phyloP scores from a whole-genome alignment of 2,888 invertebrate species.

The Chydorus sphaericus region DNA sequence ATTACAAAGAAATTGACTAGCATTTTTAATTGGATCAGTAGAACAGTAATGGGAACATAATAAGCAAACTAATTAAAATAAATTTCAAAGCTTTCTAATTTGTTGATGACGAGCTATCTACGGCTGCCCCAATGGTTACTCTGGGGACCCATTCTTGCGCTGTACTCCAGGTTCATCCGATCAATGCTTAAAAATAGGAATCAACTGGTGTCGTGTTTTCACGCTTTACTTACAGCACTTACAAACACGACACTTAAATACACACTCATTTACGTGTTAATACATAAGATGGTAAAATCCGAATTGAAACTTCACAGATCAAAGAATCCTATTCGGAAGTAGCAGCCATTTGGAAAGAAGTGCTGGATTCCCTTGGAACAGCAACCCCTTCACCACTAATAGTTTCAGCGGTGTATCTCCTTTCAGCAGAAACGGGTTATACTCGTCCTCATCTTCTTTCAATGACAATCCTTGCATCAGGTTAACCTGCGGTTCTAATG shows the following conservation, averaged over 20 bases:
- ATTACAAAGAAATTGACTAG: background rate
- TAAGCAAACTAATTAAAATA: no score
- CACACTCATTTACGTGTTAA: background rate
- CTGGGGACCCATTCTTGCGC: constrained; percentile 57
- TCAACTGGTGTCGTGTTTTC: no score
- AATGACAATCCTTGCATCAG: constrained; percentile 5
- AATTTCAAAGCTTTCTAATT: no score
- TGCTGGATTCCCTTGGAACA: background rate
- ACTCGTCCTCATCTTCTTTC: background rate
- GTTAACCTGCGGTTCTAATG: constrained; percentile 16
- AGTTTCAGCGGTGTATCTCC: background rate
- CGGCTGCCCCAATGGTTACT: constrained; percentile 53
- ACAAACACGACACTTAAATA: no score
- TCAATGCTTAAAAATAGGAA: no score
- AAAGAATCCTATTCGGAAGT: background rate
- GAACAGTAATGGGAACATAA: no score
- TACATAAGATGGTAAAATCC: background rate
- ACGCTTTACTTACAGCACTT: no score
- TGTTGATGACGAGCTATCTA: constrained; percentile 63
- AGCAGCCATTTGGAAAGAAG: constrained; percentile 3
- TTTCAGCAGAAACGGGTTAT: background rate
- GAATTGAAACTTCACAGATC: background rate
- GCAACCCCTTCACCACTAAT: constrained; percentile 3
- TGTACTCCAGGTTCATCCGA: constrained; percentile 33
- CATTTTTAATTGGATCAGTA: background rate